Base-by-base conservation (phyloP, 2,113 vertebrate species). In the Hypomesus transpacificus region DNA sequence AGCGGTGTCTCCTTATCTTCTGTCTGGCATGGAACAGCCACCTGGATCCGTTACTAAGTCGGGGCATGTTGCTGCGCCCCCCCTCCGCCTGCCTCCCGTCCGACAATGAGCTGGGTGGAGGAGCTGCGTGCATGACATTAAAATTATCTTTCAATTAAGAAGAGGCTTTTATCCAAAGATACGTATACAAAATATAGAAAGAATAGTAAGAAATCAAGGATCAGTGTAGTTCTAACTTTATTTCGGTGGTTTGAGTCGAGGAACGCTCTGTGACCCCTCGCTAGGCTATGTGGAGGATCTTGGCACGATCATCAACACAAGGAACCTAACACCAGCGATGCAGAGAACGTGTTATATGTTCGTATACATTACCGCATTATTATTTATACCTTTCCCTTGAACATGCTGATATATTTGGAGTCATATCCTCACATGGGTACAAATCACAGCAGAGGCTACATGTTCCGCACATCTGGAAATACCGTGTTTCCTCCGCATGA, bases 11-110 rank as follows among this genome's bases (percentile, higher is more conserved):
- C 68, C 64, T 66, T 54, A 77, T 85, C 80, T 79, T 56, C 24
- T 73, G 75, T 84, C 70, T 71, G 31, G 52, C 39, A 62, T 22
- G 28, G 67, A 83, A 77, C 21, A 73, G 75, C 68, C 70, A 66
- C 76, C 77, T 75, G 65, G 74, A 84, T 80, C 63, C 46, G 74
- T 66, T 70, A 70, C 74, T 77, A 70, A 80, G 39, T 50, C 57
- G 16, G 53, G 69, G 53, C 75, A 64, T 82, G 85, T 81, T 80
- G 64, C 70, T 34, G 64, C 74, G 76, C 34, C 75, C 22, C 67
- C 76, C 66, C 20, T 39, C 39, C 54, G 22, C 26, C 39, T 24
- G 3, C 68, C 73, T 75, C 78, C 66, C n/a, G 75, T 86, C 82
- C 74, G 62, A 75, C 75, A 59, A 52, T 50, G 56, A 14, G 31